Conservation (phyloP, 2,797 vertebrate genomes). For the Phoxinus dragarum region DNA sequence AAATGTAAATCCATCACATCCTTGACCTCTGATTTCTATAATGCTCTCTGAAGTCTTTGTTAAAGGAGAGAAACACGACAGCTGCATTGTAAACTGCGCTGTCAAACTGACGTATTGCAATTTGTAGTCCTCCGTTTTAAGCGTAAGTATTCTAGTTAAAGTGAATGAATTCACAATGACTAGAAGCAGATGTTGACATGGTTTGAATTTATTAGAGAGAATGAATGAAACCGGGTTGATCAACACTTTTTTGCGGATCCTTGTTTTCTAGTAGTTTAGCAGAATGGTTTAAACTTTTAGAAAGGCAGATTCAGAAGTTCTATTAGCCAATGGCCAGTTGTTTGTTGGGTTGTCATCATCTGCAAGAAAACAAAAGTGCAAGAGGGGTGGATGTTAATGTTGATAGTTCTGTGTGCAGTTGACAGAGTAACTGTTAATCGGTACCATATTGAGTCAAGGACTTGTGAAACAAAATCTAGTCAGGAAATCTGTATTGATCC, state of each 20-base stretch:
- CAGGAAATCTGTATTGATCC: background rate
- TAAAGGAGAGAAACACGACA: conserved; percentile 7
- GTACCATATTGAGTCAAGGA: background rate
- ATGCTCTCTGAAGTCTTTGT: conserved; percentile 4
- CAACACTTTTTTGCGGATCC: conserved; percentile 65
- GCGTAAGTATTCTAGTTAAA: conserved; percentile 24
- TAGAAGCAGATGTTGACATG: conserved; percentile 66
- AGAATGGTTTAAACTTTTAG: conserved; percentile 71
- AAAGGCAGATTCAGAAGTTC: conserved; percentile 61
- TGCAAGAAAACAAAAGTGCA: conserved; percentile 1
- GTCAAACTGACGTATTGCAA: conserved; percentile 29
- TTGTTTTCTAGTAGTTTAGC: conserved; percentile 69
- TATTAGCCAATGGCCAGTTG: background rate
- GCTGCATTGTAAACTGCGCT: background rate
- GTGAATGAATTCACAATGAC: conserved; percentile 43
- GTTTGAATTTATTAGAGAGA: conserved; percentile 64
- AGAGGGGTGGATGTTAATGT: background rate
- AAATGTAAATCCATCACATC: conserved; percentile 14
- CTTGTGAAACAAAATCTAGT: background rate
- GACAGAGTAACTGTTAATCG: background rate
- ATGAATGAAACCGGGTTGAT: conserved; percentile 75
- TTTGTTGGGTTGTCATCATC: conserved; percentile 31
- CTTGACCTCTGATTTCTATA: conserved; percentile 10
- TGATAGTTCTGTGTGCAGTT: background rate
- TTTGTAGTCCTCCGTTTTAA: conserved; percentile 6